phyloP scores from a whole-genome alignment of 2,888 invertebrate genomes.

The Pemphredon lugubris region DNA sequence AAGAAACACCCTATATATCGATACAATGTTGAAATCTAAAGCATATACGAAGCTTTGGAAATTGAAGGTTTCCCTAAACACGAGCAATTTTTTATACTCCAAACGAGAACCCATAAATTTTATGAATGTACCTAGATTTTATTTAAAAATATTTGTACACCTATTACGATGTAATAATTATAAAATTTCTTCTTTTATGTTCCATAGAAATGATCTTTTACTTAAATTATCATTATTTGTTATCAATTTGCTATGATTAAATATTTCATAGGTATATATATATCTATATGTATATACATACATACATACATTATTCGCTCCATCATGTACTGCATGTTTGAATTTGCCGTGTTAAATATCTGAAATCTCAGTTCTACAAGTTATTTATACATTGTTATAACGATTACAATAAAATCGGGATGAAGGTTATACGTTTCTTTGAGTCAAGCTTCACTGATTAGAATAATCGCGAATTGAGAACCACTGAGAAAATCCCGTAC shows the following conservation, averaged over 20 bases:
- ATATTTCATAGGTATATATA: constrained; percentile 15
- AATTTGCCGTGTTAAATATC: no score
- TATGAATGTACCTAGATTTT: constrained; percentile 5
- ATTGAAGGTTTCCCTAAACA: constrained; percentile 12
- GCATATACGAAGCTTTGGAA: no score
- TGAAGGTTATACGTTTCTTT: not conserved
- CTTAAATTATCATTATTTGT: constrained; percentile 11
- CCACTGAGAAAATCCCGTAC: no score
- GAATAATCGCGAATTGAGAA: no score
- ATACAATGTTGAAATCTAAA: not conserved
- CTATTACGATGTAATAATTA: not conserved
- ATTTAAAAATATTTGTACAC: not conserved
- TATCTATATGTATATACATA: constrained; percentile 7
- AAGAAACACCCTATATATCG: no score
- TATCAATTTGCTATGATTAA: constrained; percentile 9
- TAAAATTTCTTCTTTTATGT: constrained; percentile 1
- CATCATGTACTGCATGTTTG: constrained; percentile 6
- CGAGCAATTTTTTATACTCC: constrained; percentile 16
- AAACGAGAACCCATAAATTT: constrained; percentile 5
- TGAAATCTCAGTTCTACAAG: constrained; percentile 30
- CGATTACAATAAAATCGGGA: constrained; percentile 3
- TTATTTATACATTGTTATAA: constrained; percentile 27
- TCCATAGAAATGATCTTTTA: constrained; percentile 12
- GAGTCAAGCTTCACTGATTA: no score
- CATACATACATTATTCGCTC: constrained; percentile 4